Conservation (phyloP, 2,888 invertebrate genomes). For the Amphipoea oculea region DNA sequence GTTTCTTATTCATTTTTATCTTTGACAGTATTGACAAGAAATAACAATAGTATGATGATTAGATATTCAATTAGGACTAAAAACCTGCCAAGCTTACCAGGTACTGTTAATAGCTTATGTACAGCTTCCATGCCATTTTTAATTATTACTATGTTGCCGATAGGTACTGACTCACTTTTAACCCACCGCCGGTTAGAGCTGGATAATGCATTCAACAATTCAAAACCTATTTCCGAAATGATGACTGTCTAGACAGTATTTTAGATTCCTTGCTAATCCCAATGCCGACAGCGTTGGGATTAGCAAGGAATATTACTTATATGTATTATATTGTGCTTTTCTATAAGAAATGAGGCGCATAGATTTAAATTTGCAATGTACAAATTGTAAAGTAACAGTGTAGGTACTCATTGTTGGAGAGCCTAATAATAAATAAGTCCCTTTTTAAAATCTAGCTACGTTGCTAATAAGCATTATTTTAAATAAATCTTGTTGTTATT, state of each 20-base stretch:
- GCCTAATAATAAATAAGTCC: not conserved
- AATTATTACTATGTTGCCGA: not conserved
- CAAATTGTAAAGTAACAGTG: not conserved
- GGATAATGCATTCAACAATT: no score
- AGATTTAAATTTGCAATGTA: not conserved
- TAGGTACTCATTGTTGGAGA: not conserved
- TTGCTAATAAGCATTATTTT: not conserved
- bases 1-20: not conserved
- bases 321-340: not conserved
- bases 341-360: not conserved
- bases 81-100: no score
- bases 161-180: not conserved
- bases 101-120: not conserved
- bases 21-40: no score
- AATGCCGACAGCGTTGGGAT: not conserved
- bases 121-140: no score
- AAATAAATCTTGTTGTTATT: not conserved
- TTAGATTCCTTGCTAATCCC: not conserved
- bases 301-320: no score
- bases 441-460: not conserved
- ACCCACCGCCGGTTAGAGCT: not conserved
- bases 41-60: no score
- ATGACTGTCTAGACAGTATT: not conserved
- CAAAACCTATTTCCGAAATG: not conserved
- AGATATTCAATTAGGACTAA: not conserved